Percentiles rank a stretch among this genome's conserved stretches.
Conservation (phyloP, 2,888 invertebrate genomes). For the Holacanthella duospinosa region DNA sequence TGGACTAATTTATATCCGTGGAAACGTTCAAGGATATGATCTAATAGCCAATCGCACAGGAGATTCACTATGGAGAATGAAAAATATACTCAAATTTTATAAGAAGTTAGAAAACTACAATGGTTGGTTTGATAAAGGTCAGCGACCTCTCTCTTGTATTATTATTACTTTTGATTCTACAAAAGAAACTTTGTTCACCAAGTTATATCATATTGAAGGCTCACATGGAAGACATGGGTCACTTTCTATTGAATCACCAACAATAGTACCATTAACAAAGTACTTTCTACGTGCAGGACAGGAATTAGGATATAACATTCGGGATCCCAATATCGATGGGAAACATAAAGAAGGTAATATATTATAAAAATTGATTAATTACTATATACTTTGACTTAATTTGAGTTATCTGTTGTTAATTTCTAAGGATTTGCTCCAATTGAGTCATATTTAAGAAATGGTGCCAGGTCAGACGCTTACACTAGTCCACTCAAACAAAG, state of each 20-base stretch:
- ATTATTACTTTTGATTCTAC: not conserved
- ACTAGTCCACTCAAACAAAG: slow-evolving; percentile 6
- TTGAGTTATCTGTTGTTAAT: not conserved
- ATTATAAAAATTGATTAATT: not conserved
- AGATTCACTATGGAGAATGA: slow-evolving; percentile 14
- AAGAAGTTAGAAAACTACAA: slow-evolving; percentile 13
- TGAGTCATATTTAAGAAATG: slow-evolving; percentile 9
- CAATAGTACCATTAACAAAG: slow-evolving; percentile 11
- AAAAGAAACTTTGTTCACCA: not conserved
- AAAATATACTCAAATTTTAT: slow-evolving; percentile 16
- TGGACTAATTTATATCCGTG: slow-evolving; percentile 16
- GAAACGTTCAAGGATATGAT: slow-evolving; percentile 21
- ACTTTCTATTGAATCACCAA: slow-evolving; percentile 11
- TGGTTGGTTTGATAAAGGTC: slow-evolving; percentile 15
- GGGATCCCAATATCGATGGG: slow-evolving; percentile 18
- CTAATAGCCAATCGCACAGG: slow-evolving; percentile 10
- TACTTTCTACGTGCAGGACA: slow-evolving; percentile 12
- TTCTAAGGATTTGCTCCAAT: slow-evolving; percentile 16
- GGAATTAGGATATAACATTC: slow-evolving; percentile 16
- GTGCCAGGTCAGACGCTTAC: slow-evolving; percentile 11
- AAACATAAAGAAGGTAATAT: slow-evolving; percentile 18
- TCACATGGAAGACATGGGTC: slow-evolving; percentile 11
- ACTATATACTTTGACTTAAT: not conserved
- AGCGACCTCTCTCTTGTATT: not conserved
- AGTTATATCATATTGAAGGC: too few relatives aligned